A percentile compares a stretch with the other conserved stretches of the same genome.
phyloP scores from a whole-genome alignment of 2,888 invertebrate species.

The Norana najaformis region DNA sequence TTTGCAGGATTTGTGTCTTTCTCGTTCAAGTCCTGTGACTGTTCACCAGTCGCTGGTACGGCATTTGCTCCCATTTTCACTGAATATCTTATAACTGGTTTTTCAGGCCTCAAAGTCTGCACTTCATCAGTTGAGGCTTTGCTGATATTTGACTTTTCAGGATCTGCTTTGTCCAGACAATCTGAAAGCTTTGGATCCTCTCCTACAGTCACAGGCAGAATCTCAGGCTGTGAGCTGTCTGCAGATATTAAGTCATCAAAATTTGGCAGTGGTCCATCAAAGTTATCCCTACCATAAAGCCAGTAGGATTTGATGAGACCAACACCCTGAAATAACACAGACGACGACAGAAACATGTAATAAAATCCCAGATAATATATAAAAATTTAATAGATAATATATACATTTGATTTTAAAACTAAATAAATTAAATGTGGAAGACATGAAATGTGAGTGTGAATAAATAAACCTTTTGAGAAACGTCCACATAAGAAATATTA shows the following conservation, averaged over 20 bases:
- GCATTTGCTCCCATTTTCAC: not conserved
- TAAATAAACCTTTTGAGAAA: not conserved
- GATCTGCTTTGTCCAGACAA: not conserved
- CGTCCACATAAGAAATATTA: not conserved
- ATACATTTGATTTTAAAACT: not conserved
- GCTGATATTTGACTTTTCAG: not conserved
- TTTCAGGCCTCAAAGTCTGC: constrained; percentile 5
- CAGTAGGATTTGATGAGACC: constrained; percentile 55
- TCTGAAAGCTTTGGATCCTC: not conserved
- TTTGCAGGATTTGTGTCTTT: not conserved
- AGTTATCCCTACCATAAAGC: constrained; percentile 46
- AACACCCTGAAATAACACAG: constrained; percentile 49
- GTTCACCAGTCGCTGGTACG: not conserved
- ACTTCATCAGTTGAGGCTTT: not conserved
- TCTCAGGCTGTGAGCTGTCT: constrained; percentile 34
- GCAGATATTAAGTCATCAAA: constrained; percentile 30
- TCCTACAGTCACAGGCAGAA: constrained; percentile 35
- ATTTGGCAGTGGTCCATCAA: constrained; percentile 35
- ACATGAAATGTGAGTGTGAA: not conserved
- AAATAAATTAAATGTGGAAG: not conserved
- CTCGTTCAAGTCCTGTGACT: not conserved
- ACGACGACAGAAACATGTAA: not conserved
- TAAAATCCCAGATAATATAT: not conserved
- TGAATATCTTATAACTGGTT: not conserved
- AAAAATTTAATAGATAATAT: not conserved